Base-by-base conservation (phyloP, 2,113 vertebrate species). In the Perca flavescens region DNA sequence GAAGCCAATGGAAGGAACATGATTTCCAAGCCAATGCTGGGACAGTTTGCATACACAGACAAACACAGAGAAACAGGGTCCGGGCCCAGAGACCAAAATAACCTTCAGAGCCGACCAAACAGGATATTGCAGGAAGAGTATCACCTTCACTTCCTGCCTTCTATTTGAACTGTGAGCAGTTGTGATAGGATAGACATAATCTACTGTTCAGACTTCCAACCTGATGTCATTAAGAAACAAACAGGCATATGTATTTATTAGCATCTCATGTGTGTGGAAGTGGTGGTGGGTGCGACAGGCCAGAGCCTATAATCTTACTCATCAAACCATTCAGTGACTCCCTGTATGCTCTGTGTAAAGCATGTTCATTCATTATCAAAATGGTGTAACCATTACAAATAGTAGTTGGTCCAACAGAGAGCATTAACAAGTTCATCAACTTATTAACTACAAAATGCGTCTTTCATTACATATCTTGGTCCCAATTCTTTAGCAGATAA, bases 11-110 rank as follows among this genome's bases (percentile, higher is more conserved):
- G 46, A 57, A 49, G 77, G 58, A 86, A 78, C 62, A 66, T 84
- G 70, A 83, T 84, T 82, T 88, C 63, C 68, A 54, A 72, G 75
- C 75, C 52, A 84, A 46, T 56, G 75, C 75, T 17, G 14, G 57
- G 46, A 70, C 34, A 67, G 56, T 19, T 53, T 65, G 46, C 62
- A 78, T 4, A 53, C 56, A 76, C 40, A 65, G 50, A 79, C 25
- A 74, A 22, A 82, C 4, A 84, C 40, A 79, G 61, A 77, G 47
- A 77, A 22, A 67, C 40, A 53, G 9, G 65, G 76, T 75, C 57
- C 47, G 54, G 61, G 75, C 31, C 77, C 57, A 21, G 31, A 63
- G 70, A 68, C 28, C 77, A 67, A 72, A 77, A 58, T 17, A 82
- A 65, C 56, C 75, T 43, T 36, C 19, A 71, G 54, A 46, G 43